Base-by-base conservation (phyloP, 2,113 vertebrate genomes). In the Mustela nigripes region DNA sequence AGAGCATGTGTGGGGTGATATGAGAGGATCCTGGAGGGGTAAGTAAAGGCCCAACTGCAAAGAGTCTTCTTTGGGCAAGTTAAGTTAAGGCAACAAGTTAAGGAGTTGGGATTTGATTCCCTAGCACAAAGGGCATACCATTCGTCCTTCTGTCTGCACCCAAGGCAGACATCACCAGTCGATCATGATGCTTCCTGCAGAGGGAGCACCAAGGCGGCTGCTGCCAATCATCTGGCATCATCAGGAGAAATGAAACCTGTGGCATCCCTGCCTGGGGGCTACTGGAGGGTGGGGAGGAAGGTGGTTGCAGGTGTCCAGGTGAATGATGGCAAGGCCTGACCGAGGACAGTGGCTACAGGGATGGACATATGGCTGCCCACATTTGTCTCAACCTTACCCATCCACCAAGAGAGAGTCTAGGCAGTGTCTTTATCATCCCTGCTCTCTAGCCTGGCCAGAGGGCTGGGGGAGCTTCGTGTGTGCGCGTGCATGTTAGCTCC, bases 291-390 rank as follows among this genome's bases (percentile, higher is more conserved):
- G 60, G 58, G 12, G 42, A 21, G 11, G 62, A 56, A 65, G 10
- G 28, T 19, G 50, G 21, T 21, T 42, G 16, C 36, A 80, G 67
- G 63, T 7, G 9, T 80, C 28, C 86, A 53, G 22, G 62, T n/a
- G 7, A 67, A 4, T 39, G 48, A 48, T 1, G 8, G 28, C 5
- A 26, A 92, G 84, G 18, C 63, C 56, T 73, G 24, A 15, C 12
- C 22, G 2, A 11, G 45, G 85, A 33, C 69, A 28, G 28, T 7
- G 80, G 11, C 39, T 6, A 11, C 1, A 39, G 45, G 33, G 36
- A 24, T 33, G 74, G 56, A 50, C 1, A 0, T 0, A 3, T 3
- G 24, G 53, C 33, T n/a, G 14, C 15, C 12, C 12, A 28, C 0
- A 0, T 48, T 50, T 50, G 26, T 39, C 71, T 53, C 65, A 45